Evolutionary conservation across 2,113 vertebrate genomes (phyloP).

Genomic region (Brachirus orientalis): DNA sequence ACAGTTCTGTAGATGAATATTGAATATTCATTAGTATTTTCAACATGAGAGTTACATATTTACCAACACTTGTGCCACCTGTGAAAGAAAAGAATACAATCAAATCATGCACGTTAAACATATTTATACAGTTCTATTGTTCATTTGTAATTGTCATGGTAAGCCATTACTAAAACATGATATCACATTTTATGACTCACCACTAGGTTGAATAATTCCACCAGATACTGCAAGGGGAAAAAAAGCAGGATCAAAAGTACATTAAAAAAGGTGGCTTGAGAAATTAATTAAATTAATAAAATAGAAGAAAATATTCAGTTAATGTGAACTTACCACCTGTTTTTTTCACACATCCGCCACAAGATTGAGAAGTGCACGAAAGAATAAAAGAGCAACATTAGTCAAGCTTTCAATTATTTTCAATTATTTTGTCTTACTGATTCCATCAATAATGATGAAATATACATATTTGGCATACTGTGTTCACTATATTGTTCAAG

Average conservation of each 20-base stretch:
- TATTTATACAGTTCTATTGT: not conserved
- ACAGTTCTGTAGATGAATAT: no score
- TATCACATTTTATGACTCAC: conserved; percentile 57
- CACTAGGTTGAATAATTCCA: conserved; percentile 69
- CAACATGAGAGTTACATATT: conserved; percentile 20
- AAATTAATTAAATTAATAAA: not conserved
- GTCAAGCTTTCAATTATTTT: not conserved
- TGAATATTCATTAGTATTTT: no score
- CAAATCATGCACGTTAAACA: accelerated
- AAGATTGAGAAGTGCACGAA: not conserved
- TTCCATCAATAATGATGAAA: not conserved
- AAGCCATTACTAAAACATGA: not conserved
- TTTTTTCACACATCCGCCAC: conserved; percentile 5
- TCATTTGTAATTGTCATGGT: not conserved
- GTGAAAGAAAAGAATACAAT: conserved; percentile 28
- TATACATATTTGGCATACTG: not conserved
- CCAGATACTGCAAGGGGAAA: conserved; percentile 59
- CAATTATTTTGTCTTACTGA: not conserved
- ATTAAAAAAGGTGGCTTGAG: not conserved
- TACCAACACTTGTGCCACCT: conserved; percentile 75
- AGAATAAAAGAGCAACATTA: conserved; percentile 15
- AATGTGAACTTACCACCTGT: conserved; percentile 58
- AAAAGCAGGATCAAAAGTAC: not conserved
- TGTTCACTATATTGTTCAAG: no score
- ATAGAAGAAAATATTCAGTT: not conserved